These are phyloP conservation scores for Leucozona laternaria DNA, from an alignment of 2,888 invertebrate species.

Conservation along the genomic window DNA sequence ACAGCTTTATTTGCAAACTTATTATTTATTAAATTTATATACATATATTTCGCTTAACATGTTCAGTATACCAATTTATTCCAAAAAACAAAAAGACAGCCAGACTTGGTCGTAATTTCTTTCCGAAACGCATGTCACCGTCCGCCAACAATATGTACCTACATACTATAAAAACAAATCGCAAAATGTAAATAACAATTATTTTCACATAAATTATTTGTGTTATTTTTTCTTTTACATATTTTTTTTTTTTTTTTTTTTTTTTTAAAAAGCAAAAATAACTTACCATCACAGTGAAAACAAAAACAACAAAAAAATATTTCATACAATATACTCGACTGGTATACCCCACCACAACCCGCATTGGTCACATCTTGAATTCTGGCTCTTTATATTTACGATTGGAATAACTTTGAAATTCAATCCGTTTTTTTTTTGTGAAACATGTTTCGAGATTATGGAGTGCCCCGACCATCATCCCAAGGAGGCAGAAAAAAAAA, in stretches of 20 bases:
- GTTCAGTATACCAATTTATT: slow-evolving; percentile 3
- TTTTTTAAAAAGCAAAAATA: not conserved
- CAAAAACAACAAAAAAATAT: slow-evolving; percentile 10
- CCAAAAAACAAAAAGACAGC: not conserved
- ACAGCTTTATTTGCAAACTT: slow-evolving; percentile 3
- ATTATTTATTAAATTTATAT: slow-evolving; percentile 3
- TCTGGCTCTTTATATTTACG: slow-evolving; percentile 69
- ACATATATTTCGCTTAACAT: not conserved
- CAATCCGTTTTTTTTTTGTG: slow-evolving; percentile 62
- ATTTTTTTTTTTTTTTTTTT: not conserved
- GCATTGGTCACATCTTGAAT: slow-evolving; percentile 56
- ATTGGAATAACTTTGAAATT: slow-evolving; percentile 67
- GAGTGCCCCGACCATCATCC: slow-evolving; percentile 62
- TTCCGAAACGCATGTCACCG: slow-evolving; percentile 42
- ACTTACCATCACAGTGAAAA: not conserved
- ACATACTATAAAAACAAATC: slow-evolving; percentile 9
- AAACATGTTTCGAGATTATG: slow-evolving; percentile 64
- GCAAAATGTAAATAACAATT: slow-evolving; percentile 29
- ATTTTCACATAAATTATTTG: slow-evolving; percentile 27
- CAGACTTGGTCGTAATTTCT: not conserved
- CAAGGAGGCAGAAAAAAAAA: slow-evolving; percentile 9
- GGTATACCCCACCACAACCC: slow-evolving; percentile 7
- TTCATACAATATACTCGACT: not conserved
- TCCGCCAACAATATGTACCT: not conserved
- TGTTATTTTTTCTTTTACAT: slow-evolving; percentile 15